These are phyloP conservation scores for Oxycera nigricornis DNA, from an alignment of 2,888 invertebrate genomes.

Conservation along the genomic window DNA sequence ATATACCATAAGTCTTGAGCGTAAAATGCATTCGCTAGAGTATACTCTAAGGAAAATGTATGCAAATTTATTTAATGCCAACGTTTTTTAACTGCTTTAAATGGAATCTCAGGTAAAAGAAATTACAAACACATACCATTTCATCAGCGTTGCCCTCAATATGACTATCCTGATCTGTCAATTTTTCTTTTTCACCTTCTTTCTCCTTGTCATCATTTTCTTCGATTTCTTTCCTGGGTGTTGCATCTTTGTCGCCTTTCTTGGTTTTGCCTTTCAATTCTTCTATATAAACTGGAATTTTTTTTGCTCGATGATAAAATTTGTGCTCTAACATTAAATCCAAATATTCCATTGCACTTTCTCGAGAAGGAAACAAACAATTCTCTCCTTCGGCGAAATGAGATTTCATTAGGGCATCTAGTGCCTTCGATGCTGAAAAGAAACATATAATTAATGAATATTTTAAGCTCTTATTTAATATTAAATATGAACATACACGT, in stretches of 20 bases:
- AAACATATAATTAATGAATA: slow-evolving; percentile 44
- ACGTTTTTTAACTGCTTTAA: no score
- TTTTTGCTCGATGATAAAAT: slow-evolving; percentile 93
- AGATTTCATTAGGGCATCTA: slow-evolving; percentile 90
- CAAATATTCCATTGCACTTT: slow-evolving; percentile 80
- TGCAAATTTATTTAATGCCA: no score
- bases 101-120: no score
- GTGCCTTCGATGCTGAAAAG: slow-evolving; percentile 77
- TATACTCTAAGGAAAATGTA: no score
- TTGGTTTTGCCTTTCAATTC: slow-evolving; percentile 64
- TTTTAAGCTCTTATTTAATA: slow-evolving; percentile 10
- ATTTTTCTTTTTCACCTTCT: slow-evolving; percentile 52
- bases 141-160: slow-evolving; percentile 64
- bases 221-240: background rate
- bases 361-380: slow-evolving; percentile 80
- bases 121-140: slow-evolving; percentile 40
- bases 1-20: no score
- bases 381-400: slow-evolving; percentile 83
- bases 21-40: no score
- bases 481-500: slow-evolving; percentile 69
- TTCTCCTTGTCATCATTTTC: slow-evolving; percentile 11
- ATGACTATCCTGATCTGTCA: slow-evolving; percentile 63
- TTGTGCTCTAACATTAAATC: slow-evolving; percentile 89
- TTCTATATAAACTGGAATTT: slow-evolving; percentile 78
- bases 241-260: slow-evolving; percentile 11